Evolutionary conservation across 2,113 vertebrate genomes (phyloP), one percentile per base, ranked within the genome.

Genomic region (Motacilla tschutschensis): DNA sequence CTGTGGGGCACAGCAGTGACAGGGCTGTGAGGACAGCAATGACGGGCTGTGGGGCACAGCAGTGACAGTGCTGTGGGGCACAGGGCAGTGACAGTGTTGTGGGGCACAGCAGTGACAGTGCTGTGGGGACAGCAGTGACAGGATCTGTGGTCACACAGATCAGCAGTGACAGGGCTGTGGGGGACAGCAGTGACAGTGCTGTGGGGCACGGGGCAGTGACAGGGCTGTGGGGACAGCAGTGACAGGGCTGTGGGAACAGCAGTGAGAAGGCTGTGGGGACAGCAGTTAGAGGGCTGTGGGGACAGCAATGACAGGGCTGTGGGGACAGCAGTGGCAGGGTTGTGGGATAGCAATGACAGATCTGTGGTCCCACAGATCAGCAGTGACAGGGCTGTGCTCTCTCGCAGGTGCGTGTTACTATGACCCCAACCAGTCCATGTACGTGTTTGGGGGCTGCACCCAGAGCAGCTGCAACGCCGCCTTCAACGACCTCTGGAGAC

Each of bases 401-500:
- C 1, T 21, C 89, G 65, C 66, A 99, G 99, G 99, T 94, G 98
- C 99, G 0, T 99, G 99, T 92, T 99, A 99, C 92, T 99, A 99
- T 8, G 99, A 99, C 7, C 97, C 98, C 17, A 99, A 99, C 92
- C 99, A 99, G 95, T 99, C 99, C 46, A 99, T 99, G 99, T 99
- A 99, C 12, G 99, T 99, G 92, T 99, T 99, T 10, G 99, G 99
- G 9, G 99, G 99, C 94, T 99, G 99, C 91, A 99, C 99, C 14
- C 99, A 99, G 95, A 99, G 99, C 97, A 99, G 99, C 87, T 99
- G 99, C 91, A 99, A 99, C 22, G 98, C 99, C 25, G 99, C 99
- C 78, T 99, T 99, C 95, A 99, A 99, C 26, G 99, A 99, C 95
- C 97, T 99, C 65, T 99, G 99, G 99, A 98, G 99, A 87, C 98